Evolutionary conservation across 35 echinoderm and acorn worm species (phyloP).

Genomic region (Apostichopus japonicus): DNA sequence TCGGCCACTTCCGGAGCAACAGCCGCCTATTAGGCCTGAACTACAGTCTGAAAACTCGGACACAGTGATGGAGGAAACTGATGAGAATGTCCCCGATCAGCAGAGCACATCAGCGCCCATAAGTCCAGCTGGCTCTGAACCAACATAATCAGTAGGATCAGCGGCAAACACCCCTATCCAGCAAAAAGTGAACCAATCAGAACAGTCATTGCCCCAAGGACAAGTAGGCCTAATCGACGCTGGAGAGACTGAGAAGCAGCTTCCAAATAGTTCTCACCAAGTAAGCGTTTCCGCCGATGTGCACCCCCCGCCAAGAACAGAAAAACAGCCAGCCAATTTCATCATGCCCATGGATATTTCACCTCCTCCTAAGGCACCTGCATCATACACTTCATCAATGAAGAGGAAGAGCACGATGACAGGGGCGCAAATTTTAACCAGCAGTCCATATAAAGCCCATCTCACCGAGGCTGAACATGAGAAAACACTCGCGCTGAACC

Average conservation of each 20-base stretch:
- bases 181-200: too few species aligned
- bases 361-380: slow-evolving; percentile 26
- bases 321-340: background rate
- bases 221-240: background rate
- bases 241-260: background rate
- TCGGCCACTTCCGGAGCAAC: slow-evolving; percentile 30
- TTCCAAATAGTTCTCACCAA: background rate
- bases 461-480: background rate
- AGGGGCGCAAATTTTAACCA: slow-evolving; percentile 6
- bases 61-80: background rate
- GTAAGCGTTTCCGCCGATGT: background rate
- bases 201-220: background rate
- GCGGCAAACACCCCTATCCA: background rate
- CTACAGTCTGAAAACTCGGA: background rate
- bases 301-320: slow-evolving; percentile 17
- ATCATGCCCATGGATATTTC: slow-evolving; percentile 37
- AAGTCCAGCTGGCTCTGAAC: background rate
- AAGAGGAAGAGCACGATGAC: background rate
- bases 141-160: slow-evolving; percentile 6
- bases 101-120: slow-evolving; percentile 10
- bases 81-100: slow-evolving; percentile 12
- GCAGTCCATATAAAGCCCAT: slow-evolving; percentile 34
- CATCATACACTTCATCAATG: slow-evolving; percentile 18
- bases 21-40: slow-evolving; percentile 11
- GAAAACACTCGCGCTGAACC: slow-evolving; percentile 2